Base-by-base conservation (phyloP, 1,140 invertebrate species). In the Drosophila leontia region DNA sequence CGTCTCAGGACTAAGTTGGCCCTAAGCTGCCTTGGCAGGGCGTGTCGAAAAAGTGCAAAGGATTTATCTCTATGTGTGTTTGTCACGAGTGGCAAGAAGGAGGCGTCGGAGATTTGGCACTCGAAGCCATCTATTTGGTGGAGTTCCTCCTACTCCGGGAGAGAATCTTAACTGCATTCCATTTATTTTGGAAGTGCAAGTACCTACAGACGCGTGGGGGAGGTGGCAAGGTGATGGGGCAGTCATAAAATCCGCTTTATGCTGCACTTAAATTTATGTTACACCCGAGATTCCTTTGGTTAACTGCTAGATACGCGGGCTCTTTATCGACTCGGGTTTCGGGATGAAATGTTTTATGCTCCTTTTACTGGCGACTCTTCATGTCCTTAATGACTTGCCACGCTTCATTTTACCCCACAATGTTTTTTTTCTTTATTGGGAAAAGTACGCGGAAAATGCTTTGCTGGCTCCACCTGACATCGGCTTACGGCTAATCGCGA, bases 201-300 rank as follows among this genome's bases (percentile, higher is more conserved):
- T 26, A 70, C 53, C 79, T 57, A 51, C 6, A 34, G 29, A 41
- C 5, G 34, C 7, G 48, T 3, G n/a, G 50, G 29, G 29, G 50
- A 2, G 1, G 23, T 17, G 48, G 17, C 19, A 42, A 61, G 68
- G 58, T 59, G 74, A 60, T 69, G 68, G 56, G 67, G 70, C 58
- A 60, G 80, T 74, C 86, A 91, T 91, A 90, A 90, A 90, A 82
- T 61, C 60, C 75, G 82, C 81, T 91, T 90, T 85, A 90, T 88
- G 80, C 74, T 80, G 86, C 86, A 90, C 82, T 90, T 85, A 90
- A 91, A 90, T 90, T 85, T 90, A 90, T 90, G 85, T 85, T 90
- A 85, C 85, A 82, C 86, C 72, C 75, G 86, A 90, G 85, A 90
- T 88, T 90, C 75, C 78, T 75, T 57, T n/a, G 62, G 68, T 90